phyloP scores from a whole-genome alignment of 2,888 invertebrate genomes.

The Automeris io region DNA sequence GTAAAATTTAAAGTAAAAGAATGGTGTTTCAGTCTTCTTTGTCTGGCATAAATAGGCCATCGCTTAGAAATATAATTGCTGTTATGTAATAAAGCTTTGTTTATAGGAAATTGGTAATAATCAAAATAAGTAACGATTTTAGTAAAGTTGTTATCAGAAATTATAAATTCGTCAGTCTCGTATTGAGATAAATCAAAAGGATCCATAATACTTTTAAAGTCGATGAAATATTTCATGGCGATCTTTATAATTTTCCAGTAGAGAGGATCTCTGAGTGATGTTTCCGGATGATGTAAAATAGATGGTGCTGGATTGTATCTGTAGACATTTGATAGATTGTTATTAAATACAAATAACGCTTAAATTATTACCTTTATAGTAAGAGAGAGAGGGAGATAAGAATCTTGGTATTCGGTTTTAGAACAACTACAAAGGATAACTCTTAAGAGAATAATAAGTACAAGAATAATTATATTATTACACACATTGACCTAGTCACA shows the following conservation, averaged over 20 bases:
- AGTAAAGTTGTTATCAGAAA: conserved; percentile 34
- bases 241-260: conserved; percentile 53
- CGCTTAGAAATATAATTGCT: conserved; percentile 16
- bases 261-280: conserved; percentile 53
- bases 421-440: too few species aligned
- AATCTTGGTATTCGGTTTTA: too few species aligned
- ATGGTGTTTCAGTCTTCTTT: conserved; percentile 48
- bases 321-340: too few species aligned
- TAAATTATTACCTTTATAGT: too few species aligned
- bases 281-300: conserved; percentile 56
- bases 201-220: conserved; percentile 40
- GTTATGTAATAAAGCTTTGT: conserved; percentile 31
- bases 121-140: conserved; percentile 52
- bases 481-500: too few species aligned
- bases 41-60: conserved; percentile 34
- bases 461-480: neutral
- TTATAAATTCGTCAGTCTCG: conserved; percentile 38
- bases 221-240: conserved; percentile 45
- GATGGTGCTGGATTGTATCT: conserved; percentile 64
- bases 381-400: too few species aligned
- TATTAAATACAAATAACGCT: too few species aligned
- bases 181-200: conserved; percentile 42
- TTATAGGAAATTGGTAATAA: conserved; percentile 45
- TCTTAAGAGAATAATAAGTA: conserved; percentile 3
- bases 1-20: conserved; percentile 46